Percentiles rank a stretch among this genome's conserved stretches.
Evolutionary conservation across 2,113 vertebrate species (phyloP).

Genomic region (Dicaeum eximium): DNA sequence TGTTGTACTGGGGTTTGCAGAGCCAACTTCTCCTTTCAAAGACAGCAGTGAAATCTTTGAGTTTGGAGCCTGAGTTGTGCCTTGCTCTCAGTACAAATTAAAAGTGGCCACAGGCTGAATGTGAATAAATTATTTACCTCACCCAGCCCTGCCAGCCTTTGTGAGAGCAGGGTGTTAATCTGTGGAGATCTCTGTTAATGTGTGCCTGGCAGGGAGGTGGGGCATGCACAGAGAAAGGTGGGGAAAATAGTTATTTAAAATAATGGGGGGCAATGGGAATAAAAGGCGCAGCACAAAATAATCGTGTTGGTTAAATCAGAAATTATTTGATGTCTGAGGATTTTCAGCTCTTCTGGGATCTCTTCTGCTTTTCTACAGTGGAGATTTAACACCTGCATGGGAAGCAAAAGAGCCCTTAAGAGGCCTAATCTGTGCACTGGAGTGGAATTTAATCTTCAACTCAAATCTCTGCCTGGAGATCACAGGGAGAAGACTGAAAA

Average conservation of each 20-base stretch:
- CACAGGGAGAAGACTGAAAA: neutral
- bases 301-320: neutral
- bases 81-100: neutral
- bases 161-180: neutral
- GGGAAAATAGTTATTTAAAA: neutral
- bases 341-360: neutral
- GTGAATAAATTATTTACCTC: neutral
- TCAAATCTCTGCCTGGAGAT: neutral
- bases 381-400: neutral
- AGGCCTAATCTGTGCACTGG: neutral
- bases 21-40: neutral
- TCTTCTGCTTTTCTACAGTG: neutral
- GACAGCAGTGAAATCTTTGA: neutral
- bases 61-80: neutral
- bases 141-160: neutral
- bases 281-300: neutral
- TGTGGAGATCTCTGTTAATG: fast-evolving
- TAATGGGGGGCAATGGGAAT: neutral
- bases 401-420: neutral
- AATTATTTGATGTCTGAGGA: neutral
- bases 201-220: neutral
- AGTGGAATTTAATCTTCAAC: neutral
- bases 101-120: neutral
- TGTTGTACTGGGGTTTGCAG: neutral
- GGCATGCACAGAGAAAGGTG: neutral